Conservation (phyloP, 2,888 invertebrate genomes). For the Thymelicus sylvestris region DNA sequence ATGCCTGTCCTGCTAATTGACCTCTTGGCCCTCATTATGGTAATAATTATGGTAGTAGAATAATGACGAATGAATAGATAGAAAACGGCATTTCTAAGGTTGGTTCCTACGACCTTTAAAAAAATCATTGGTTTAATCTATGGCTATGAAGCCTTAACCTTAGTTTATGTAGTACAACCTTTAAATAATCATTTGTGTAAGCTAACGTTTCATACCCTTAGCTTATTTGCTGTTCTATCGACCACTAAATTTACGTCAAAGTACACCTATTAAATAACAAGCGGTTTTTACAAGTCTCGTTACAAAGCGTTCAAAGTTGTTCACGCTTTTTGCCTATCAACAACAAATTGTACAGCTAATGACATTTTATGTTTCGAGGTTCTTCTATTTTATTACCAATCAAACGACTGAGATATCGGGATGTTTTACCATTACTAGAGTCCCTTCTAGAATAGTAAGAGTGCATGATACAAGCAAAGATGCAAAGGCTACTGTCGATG, state of each 20-base stretch:
- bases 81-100: too few species aligned
- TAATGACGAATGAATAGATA: too few species aligned
- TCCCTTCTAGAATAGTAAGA: not conserved
- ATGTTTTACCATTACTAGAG: not conserved
- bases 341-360: conserved; percentile 18
- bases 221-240: not conserved
- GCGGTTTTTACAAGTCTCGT: conserved; percentile 7
- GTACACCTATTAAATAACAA: conserved; percentile 17
- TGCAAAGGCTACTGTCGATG: not conserved
- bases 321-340: conserved; percentile 22
- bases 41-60: too few species aligned
- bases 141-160: too few species aligned
- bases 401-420: not conserved
- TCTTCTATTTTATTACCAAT: conserved; percentile 8
- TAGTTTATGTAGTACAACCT: too few species aligned
- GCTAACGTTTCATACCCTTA: too few species aligned
- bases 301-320: conserved; percentile 3
- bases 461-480: too few species aligned
- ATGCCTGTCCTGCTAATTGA: too few species aligned
- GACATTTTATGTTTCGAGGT: conserved; percentile 15
- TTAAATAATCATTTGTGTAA: too few species aligned
- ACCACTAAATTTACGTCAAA: not conserved
- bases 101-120: too few species aligned
- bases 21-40: too few species aligned
- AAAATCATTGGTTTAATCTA: too few species aligned